These are phyloP conservation scores for Pammene aurita DNA, from an alignment of 2,888 invertebrate species.

Conservation along the genomic window DNA sequence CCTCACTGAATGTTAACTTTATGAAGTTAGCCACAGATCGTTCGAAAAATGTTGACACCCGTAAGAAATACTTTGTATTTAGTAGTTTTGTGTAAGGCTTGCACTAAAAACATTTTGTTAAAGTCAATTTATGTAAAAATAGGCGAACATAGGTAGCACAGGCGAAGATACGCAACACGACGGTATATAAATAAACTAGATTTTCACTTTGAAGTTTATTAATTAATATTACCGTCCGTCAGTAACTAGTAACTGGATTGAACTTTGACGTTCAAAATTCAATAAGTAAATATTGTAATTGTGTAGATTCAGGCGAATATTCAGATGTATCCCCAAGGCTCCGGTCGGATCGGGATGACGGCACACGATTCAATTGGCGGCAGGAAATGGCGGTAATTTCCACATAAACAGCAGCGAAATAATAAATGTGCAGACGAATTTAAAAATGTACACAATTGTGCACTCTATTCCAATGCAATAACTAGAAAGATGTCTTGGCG, in stretches of 20 bases:
- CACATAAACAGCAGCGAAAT: not conserved
- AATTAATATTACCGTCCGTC: not conserved
- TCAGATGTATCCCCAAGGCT: constrained; percentile 3
- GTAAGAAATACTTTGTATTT: too few relatives aligned
- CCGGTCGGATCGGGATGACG: constrained; percentile 11
- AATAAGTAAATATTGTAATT: not conserved
- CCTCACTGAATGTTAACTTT: too few relatives aligned
- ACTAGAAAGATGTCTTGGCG: not conserved
- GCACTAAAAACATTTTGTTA: too few relatives aligned
- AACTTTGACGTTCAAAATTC: not conserved
- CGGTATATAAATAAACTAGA: not conserved
- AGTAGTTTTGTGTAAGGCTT: too few relatives aligned
- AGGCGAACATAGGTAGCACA: too few relatives aligned
- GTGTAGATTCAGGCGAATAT: constrained; percentile 13
- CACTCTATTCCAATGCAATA: not conserved
- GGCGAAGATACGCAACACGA: too few relatives aligned
- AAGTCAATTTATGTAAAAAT: too few relatives aligned
- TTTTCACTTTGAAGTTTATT: not conserved
- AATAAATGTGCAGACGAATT: too few relatives aligned
- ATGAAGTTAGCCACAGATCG: too few relatives aligned
- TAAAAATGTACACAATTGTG: not conserved
- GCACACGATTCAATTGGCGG: constrained; percentile 25
- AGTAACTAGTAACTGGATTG: not conserved
- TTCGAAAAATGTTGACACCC: too few relatives aligned
- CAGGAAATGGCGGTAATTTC: constrained; percentile 24